Conservation (phyloP, 2,797 vertebrate species). For the Pteropus rufus region DNA sequence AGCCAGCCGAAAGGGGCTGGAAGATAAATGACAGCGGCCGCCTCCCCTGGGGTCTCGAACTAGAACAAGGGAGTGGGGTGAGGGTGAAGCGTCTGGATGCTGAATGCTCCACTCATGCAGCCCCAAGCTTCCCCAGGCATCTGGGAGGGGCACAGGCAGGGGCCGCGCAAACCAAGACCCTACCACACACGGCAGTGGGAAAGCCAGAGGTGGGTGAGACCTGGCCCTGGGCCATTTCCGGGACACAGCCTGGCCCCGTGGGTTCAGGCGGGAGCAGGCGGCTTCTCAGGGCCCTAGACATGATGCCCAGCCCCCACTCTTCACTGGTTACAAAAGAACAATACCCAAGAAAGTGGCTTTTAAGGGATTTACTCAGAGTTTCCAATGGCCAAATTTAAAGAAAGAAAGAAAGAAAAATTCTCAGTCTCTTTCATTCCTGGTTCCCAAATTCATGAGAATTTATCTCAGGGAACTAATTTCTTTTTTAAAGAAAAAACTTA, state of each 20-base stretch:
- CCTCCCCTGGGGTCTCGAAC: neutral
- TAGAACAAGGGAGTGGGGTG: accelerated
- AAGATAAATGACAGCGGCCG: neutral
- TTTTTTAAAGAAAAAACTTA: neutral
- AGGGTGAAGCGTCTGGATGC: too few species aligned
- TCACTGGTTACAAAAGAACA: neutral
- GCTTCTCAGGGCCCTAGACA: neutral
- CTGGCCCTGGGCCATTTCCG: neutral
- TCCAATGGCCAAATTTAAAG: neutral
- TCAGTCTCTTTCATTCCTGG: conserved; percentile 15
- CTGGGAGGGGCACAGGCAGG: neutral
- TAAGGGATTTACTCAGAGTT: neutral
- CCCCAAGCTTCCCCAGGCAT: neutral
- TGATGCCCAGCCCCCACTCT: neutral
- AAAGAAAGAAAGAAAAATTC: neutral
- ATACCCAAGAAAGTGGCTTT: neutral
- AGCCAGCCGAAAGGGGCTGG: neutral
- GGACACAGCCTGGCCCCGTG: neutral
- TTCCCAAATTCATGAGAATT: neutral
- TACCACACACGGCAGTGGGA: accelerated
- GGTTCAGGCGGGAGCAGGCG: neutral
- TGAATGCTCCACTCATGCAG: accelerated
- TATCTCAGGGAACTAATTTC: neutral
- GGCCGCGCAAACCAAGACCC: neutral
- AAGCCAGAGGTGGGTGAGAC: accelerated